phyloP scores from a whole-genome alignment of 2,113 vertebrate genomes.

The Hippoglossus stenolepis region DNA sequence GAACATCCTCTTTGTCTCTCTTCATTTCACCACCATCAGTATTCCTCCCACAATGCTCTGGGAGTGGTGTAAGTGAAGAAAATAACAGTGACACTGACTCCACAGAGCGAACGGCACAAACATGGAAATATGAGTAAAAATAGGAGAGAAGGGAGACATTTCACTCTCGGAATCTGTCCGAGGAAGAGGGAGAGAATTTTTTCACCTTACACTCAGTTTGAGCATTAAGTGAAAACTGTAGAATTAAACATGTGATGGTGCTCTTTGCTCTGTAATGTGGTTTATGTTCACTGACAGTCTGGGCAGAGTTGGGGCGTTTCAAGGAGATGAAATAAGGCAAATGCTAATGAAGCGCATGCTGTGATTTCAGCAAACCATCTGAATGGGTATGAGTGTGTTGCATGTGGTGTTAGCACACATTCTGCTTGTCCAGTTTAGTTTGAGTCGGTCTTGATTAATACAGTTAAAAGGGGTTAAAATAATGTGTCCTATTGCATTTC shows the following conservation, averaged over 20 bases:
- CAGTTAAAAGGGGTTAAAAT: not conserved
- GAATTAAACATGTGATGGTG: conserved; percentile 4
- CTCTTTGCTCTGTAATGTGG: not conserved
- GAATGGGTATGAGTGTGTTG: conserved; percentile 2
- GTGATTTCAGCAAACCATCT: conserved; percentile 1
- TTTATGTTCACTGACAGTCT: conserved; percentile 18
- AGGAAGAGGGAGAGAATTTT: not conserved
- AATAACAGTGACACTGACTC: too few relatives aligned
- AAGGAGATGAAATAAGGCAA: conserved; percentile 22
- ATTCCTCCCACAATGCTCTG: conserved; percentile 45
- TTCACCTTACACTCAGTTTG: not conserved
- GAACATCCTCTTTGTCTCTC: not conserved
- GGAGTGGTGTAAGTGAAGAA: too few relatives aligned
- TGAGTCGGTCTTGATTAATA: not conserved
- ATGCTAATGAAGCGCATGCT: conserved; percentile 21
- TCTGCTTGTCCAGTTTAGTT: not conserved
- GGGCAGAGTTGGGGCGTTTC: not conserved
- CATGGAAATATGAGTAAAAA: not conserved
- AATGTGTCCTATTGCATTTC: too few relatives aligned
- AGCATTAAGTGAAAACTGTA: not conserved
- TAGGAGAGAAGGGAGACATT: not conserved
- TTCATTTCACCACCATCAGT: not conserved
- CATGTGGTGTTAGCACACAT: not conserved
- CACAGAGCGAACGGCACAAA: not conserved
- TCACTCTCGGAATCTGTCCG: not conserved